Base-by-base conservation (phyloP, 1,140 invertebrate species). In the Danaus melanippus region DNA sequence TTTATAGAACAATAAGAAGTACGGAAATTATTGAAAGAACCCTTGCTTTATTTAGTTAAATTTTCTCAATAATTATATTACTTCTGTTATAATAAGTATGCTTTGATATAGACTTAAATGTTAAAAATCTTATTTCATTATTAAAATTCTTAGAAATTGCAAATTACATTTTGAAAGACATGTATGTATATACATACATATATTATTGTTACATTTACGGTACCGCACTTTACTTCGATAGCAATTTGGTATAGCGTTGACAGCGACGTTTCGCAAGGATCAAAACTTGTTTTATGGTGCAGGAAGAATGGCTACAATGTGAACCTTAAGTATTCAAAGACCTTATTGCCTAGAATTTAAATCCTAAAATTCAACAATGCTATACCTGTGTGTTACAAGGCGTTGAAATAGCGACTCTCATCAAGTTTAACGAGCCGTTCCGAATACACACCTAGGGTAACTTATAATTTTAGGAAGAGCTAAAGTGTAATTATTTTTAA, bases 361-460 rank as follows among this genome's bases (percentile, higher is more conserved):
- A 53, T 49, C 11, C 15, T 48, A 50, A 39, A 50, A 46, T 60
- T 46, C 42, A 21, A 43, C 44, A 41, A 9, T 4, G 10, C 10
- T 51, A 43, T 49, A 49, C 15, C 46, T 43, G 46, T 32, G 21
- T 10, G 58, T 41, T 60, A 54, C 12, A 60, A 54, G 58, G 58
- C 58, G 58, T 47, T 60, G 66, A 66, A 67, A 58, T 66, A 68
- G 64, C 60, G 68, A 58, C 74, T 76, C 79, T 83, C 83, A 86
- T 86, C 83, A 86, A 79, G 69, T 79, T 78, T 86, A 86, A 86
- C 80, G 83, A 86, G 74, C 76, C 77, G 81, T 84, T 80, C 79
- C 79, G 62, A 56, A 53, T 56, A 49, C 62, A 56, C 63, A 67
- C 59, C 63, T 69, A 57, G 66, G 69, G 73, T 69, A 69, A 67